Evolutionary conservation across 2,888 invertebrate genomes (phyloP).

Genomic region (Melinaea menophilus): DNA sequence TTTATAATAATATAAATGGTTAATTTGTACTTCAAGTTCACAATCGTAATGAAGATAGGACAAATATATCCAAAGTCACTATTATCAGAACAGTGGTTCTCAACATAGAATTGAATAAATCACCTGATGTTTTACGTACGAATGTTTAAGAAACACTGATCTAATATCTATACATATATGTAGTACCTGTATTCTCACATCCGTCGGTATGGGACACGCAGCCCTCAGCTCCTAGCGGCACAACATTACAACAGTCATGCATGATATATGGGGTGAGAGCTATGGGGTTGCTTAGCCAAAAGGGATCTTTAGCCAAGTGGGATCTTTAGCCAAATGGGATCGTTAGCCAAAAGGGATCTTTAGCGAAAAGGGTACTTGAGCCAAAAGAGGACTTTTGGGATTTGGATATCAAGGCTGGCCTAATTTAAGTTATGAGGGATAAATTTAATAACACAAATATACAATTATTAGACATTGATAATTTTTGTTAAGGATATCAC

Average conservation of each 20-base stretch:
- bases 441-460: too few species aligned
- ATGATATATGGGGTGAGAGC: conserved; percentile 36
- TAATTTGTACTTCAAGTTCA: too few species aligned
- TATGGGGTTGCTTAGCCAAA: conserved; percentile 46
- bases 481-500: too few species aligned
- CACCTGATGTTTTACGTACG: conserved; percentile 8
- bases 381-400: too few species aligned
- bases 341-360: conserved; percentile 40
- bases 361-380: neutral
- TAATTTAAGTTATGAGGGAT: too few species aligned
- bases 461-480: too few species aligned
- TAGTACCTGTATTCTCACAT: conserved; percentile 95
- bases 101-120: neutral
- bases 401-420: too few species aligned
- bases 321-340: conserved; percentile 28
- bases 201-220: conserved; percentile 95
- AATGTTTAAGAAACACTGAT: conserved; percentile 9
- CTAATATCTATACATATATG: conserved; percentile 13
- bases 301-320: conserved; percentile 2
- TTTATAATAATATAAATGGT: too few species aligned
- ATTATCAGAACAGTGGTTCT: neutral
- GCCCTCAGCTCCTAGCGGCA: conserved; percentile 89
- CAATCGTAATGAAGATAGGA: neutral
- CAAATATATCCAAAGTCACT: conserved; percentile 5
- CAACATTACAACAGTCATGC: conserved; percentile 82